Percentiles rank a stretch among this genome's conserved stretches.
Conservation (phyloP, 2,113 vertebrate species). For the Collichthys lucidus region DNA sequence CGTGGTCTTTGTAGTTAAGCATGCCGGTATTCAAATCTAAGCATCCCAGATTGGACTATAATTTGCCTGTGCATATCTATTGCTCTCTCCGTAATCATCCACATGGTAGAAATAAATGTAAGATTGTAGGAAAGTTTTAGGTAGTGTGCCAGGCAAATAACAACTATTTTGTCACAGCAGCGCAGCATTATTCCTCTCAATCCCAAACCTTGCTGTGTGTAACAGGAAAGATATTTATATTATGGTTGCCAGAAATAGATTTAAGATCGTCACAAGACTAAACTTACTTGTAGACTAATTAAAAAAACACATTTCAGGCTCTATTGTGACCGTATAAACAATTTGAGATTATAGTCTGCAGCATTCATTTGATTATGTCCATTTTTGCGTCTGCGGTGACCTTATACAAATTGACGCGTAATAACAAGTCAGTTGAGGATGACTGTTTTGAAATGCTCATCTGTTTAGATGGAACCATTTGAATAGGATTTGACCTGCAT, state of each 20-base stretch:
- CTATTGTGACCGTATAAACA: constrained; percentile 43
- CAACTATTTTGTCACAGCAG: constrained; percentile 59
- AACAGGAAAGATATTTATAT: constrained; percentile 65
- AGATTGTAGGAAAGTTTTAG: constrained; percentile 71
- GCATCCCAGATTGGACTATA: constrained; percentile 72
- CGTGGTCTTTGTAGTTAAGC: constrained; percentile 70
- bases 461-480: constrained; percentile 80
- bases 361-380: constrained; percentile 65
- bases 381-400: constrained; percentile 53
- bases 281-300: constrained; percentile 8
- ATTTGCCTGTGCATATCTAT: constrained; percentile 73
- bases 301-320: neutral
- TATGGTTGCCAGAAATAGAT: constrained; percentile 54
- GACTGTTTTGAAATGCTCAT: constrained; percentile 77
- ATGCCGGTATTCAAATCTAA: constrained; percentile 77
- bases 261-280: constrained; percentile 27
- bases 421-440: constrained; percentile 58
- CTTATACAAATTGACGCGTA: constrained; percentile 74
- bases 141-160: constrained; percentile 64
- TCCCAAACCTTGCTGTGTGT: constrained; percentile 57
- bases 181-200: constrained; percentile 37
- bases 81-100: constrained; percentile 68
- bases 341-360: constrained; percentile 24
- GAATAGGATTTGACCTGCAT: constrained; percentile 84
- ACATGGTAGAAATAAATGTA: constrained; percentile 72